Evolutionary conservation across 2,888 invertebrate species (phyloP).

Genomic region (Branchellion lobata): DNA sequence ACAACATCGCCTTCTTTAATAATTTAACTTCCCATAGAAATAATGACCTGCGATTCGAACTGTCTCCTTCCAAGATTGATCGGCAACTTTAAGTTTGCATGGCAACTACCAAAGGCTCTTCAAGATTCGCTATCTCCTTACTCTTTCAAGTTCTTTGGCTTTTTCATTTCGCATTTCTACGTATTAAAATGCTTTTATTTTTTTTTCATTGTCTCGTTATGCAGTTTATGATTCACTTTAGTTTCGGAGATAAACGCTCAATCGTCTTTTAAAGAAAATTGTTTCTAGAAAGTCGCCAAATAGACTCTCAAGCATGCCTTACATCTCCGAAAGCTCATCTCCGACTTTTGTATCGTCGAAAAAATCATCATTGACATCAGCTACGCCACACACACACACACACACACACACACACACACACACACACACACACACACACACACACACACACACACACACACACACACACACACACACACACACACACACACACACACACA

Average conservation of each 20-base stretch:
- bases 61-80: too few species aligned
- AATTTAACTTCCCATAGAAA: background rate
- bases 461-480: conserved; percentile 13
- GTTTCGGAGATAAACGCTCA: background rate
- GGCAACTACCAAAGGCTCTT: too few species aligned
- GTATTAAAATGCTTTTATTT: conserved; percentile 14
- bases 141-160: background rate
- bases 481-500: conserved; percentile 25
- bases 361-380: too few species aligned
- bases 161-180: conserved; percentile 9
- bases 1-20: conserved; percentile 1
- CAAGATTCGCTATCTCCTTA: too few species aligned
- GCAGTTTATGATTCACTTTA: conserved; percentile 4
- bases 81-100: too few species aligned
- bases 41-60: too few species aligned
- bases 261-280: conserved; percentile 14
- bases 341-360: background rate
- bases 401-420: conserved; percentile 25
- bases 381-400: conserved; percentile 23
- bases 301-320: background rate
- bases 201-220: background rate
- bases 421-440: conserved; percentile 16
- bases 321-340: background rate
- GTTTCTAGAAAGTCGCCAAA: background rate
- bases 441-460: background rate